Percentiles rank a stretch among this genome's conserved stretches.
phyloP scores from a whole-genome alignment of 2,113 vertebrate species.

The Polypterus bichir region DNA sequence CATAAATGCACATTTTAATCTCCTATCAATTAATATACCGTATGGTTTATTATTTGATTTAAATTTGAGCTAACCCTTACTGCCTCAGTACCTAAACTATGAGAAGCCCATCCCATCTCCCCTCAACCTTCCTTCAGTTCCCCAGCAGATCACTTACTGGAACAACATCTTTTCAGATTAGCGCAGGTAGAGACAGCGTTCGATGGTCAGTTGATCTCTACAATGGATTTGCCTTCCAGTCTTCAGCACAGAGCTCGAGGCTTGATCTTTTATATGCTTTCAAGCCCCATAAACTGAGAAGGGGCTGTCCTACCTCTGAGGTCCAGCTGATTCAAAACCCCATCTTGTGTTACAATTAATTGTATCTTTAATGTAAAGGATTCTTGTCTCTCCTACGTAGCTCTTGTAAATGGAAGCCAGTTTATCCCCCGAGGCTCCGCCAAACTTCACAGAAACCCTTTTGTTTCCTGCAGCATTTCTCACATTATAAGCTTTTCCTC shows the following conservation, averaged over 20 bases:
- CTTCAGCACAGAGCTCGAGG: constrained; percentile 9
- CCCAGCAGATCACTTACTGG: constrained; percentile 32
- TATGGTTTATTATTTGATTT: not conserved
- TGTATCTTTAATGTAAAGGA: constrained; percentile 23
- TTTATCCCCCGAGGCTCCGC: constrained; percentile 11
- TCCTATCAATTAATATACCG: not conserved
- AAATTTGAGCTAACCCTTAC: not conserved
- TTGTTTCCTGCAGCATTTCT: constrained; percentile 21
- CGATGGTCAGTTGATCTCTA: constrained; percentile 22
- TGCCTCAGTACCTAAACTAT: not conserved
- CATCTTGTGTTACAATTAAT: constrained; percentile 31
- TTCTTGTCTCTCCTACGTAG: constrained; percentile 23
- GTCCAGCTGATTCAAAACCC: constrained; percentile 15
- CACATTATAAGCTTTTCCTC: constrained; percentile 3
- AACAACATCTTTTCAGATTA: constrained; percentile 36
- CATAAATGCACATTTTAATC: too few species aligned
- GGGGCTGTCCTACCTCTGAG: constrained; percentile 24
- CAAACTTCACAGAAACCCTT: constrained; percentile 23
- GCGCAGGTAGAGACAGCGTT: constrained; percentile 13
- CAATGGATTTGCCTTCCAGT: constrained; percentile 23
- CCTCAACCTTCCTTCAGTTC: not conserved
- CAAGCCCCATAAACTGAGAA: constrained; percentile 22
- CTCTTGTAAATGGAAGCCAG: constrained; percentile 13
- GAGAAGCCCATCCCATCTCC: not conserved
- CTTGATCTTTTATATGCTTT: constrained; percentile 27